Base-by-base conservation (phyloP, 2,113 vertebrate genomes). In the Myrmecophaga tridactyla region DNA sequence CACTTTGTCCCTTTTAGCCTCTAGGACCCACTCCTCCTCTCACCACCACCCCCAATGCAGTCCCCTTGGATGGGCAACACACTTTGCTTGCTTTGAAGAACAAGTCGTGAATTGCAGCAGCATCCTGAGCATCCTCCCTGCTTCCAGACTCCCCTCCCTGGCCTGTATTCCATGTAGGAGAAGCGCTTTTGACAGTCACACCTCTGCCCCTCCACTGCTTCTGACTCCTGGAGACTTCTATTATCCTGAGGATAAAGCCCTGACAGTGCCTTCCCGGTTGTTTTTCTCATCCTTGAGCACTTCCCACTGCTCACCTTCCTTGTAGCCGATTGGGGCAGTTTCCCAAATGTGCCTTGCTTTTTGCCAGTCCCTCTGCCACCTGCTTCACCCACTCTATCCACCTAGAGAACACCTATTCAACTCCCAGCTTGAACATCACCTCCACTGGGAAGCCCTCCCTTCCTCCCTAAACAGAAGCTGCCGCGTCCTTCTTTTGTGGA, bases 31-130 rank as follows among this genome's bases (percentile, higher is more conserved):
- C 34, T 65, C 39, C 31, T 36, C 56, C 56, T 85, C 56, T 39
- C n/a, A 41, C 4, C 0, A n/a, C 15, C 12, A 15, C 7, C 43
- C 20, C 14, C 39, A n/a, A n/a, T n/a, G n/a, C 9, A 7, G 1
- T 43, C 56, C 62, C 34, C n/a, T 27, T 48, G 43, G 73, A 3
- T 48, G 43, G 25, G 9, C 17, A 63, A 36, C 23, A 23, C 43
- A 93, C 36, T 27, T 39, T 4, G 18, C 43, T n/a, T 48, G 23
- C 48, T 23, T 13, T 43, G 6, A 95, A 34, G 65, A 86, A 21
- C n/a, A 67, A 34, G 9, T 3, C 46, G 53, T n/a, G 4, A 0
- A 17, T 10, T 6, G 2, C 20, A 43, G 7, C 8, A 23, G 43
- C 3, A 36, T 23, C 14, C 0, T 36, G 25, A 53, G 65, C 11